A percentile compares a stretch with the other conserved stretches of the same genome.
Conservation (phyloP, 2,888 invertebrate genomes). For the Andrena dorsata region DNA sequence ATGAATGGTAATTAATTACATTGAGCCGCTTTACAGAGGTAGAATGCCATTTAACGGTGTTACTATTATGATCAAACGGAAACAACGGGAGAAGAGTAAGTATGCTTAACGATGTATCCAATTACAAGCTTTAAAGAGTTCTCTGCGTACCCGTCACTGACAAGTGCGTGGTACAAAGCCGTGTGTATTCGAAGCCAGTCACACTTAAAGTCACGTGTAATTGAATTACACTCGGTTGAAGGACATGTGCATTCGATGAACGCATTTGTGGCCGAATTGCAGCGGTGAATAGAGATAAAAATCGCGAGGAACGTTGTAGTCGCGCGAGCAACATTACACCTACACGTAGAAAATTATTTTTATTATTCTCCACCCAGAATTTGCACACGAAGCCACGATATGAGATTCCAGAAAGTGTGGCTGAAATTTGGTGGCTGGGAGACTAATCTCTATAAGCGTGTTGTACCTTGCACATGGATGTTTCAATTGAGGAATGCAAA, state of each 20-base stretch:
- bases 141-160: background rate
- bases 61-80: background rate
- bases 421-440: background rate
- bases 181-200: conserved; percentile 33
- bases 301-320: conserved; percentile 83
- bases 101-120: background rate
- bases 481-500: too few relatives aligned
- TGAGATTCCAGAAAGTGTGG: background rate
- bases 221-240: conserved; percentile 26
- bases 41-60: background rate
- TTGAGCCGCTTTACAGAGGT: background rate
- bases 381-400: conserved; percentile 53
- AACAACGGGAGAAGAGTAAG: background rate
- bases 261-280: conserved; percentile 49
- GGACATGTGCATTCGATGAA: conserved; percentile 26
- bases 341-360: conserved; percentile 44
- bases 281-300: conserved; percentile 49
- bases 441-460: background rate
- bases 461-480: background rate
- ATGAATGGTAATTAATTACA: background rate
- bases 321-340: conserved; percentile 85
- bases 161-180: conserved; percentile 11
- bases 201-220: conserved; percentile 30
- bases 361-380: conserved; percentile 44
- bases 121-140: conserved; percentile 9